These are phyloP conservation scores for Mythimna vitellina DNA, from an alignment of 2,888 invertebrate species.

Conservation along the genomic window DNA sequence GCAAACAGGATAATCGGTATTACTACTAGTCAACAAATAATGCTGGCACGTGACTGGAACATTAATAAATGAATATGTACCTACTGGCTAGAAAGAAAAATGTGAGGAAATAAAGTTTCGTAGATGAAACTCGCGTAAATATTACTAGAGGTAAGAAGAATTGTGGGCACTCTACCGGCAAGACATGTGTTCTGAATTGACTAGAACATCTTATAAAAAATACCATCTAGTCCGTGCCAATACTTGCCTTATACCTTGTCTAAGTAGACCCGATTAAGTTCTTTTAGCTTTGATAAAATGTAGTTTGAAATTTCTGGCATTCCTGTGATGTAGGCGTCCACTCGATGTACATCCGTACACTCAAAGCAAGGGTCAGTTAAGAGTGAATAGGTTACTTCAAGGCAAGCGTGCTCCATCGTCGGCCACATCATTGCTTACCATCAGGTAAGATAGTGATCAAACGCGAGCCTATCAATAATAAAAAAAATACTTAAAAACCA, in stretches of 20 bases:
- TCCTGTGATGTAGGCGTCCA: background rate
- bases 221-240: background rate
- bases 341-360: too few species aligned
- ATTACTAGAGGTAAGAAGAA: background rate
- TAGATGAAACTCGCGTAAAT: background rate
- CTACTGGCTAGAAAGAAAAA: too few species aligned
- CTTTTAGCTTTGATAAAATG: background rate
- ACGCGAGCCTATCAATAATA: too few species aligned
- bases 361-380: too few species aligned
- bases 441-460: too few species aligned
- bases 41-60: conserved; percentile 7
- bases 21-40: conserved; percentile 5
- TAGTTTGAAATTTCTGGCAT: background rate
- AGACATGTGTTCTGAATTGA: background rate
- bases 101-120: background rate
- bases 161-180: background rate
- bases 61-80: background rate
- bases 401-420: too few species aligned
- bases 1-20: conserved; percentile 31
- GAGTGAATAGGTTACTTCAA: too few species aligned
- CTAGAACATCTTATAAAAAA: conserved; percentile 7
- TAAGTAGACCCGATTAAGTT: background rate
- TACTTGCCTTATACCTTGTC: background rate
- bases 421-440: too few species aligned
- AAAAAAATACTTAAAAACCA: too few species aligned